Conservation (phyloP, 1,140 invertebrate genomes). For the Parapsyche elsis region DNA sequence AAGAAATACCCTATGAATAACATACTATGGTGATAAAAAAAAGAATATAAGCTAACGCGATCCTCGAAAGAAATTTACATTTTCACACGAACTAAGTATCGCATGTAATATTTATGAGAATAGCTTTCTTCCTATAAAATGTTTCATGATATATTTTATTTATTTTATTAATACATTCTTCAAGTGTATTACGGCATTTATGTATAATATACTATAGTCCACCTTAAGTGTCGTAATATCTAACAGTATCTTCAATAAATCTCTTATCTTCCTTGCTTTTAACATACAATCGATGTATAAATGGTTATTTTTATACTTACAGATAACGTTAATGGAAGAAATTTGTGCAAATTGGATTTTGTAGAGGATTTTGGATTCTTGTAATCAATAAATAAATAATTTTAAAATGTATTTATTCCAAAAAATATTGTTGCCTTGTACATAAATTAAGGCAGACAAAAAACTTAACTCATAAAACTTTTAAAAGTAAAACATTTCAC, state of each 20-base stretch:
- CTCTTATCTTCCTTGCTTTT: no score
- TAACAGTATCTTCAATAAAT: no score
- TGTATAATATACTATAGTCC: no score
- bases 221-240: no score
- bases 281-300: no score
- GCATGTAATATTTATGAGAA: constrained; percentile 9
- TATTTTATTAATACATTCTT: neutral
- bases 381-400: neutral
- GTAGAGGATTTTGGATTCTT: no score
- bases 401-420: constrained; percentile 47
- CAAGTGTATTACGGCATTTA: no score
- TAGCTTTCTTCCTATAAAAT: neutral
- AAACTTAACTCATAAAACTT: constrained; percentile 33
- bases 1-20: constrained; percentile 5
- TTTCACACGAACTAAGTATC: neutral
- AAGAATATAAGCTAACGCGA: neutral
- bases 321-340: no score
- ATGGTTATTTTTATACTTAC: no score
- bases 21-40: neutral
- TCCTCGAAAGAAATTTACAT: neutral
- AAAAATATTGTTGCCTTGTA: constrained; percentile 53
- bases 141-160: neutral
- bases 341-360: no score
- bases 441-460: constrained; percentile 50
- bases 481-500: constrained; percentile 42